These are phyloP conservation scores for Tachyglossus aculeatus DNA, from an alignment of 2,797 vertebrate species.

Conservation along the genomic window DNA sequence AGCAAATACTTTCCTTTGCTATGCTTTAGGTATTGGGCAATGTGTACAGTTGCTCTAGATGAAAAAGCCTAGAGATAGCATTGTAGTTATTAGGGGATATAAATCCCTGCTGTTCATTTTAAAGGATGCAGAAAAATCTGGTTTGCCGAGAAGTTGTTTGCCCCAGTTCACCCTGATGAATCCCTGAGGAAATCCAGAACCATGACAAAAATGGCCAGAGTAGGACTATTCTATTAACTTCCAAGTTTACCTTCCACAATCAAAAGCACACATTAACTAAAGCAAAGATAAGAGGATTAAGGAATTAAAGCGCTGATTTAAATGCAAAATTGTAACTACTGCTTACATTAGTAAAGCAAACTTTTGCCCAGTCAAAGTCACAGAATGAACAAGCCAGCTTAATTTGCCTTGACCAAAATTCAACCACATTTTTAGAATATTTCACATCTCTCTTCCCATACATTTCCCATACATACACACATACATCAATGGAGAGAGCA, in stretches of 20 bases:
- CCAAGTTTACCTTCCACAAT: background rate
- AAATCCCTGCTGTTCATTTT: conserved; percentile 1
- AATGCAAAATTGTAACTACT: background rate
- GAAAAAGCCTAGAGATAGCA: background rate
- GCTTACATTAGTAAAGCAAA: background rate
- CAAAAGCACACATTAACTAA: background rate
- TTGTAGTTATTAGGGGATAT: background rate
- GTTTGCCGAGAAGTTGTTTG: background rate
- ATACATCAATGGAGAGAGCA: no score
- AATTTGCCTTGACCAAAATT: background rate
- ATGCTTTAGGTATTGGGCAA: background rate
- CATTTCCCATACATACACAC: no score
- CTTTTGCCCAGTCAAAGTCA: background rate
- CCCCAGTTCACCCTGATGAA: background rate
- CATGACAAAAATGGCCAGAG: background rate
- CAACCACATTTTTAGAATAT: background rate
- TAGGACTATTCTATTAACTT: background rate
- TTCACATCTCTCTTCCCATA: background rate
- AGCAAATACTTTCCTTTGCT: background rate
- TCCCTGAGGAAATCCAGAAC: background rate
- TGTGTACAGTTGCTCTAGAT: background rate
- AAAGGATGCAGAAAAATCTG: conserved; percentile 3
- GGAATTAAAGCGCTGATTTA: background rate
- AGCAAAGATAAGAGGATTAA: background rate
- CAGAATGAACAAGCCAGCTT: background rate